phyloP scores from a whole-genome alignment of 2,888 invertebrate species.

The Phrixothrix hirtus region DNA sequence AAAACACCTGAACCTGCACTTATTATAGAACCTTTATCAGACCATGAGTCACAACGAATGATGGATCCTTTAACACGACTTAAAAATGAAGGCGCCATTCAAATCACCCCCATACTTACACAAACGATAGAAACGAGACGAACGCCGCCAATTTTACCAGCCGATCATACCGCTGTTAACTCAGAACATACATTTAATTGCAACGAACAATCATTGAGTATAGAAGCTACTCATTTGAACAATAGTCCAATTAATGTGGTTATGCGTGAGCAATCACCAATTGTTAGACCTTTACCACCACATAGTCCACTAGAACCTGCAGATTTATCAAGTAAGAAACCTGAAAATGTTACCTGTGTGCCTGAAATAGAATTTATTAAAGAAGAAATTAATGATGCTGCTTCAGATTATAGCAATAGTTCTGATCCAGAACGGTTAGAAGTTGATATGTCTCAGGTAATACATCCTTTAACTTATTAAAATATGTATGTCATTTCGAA shows the following conservation, averaged over 20 bases:
- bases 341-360: conserved; percentile 53
- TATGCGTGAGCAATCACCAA: conserved; percentile 11
- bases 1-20: conserved; percentile 36
- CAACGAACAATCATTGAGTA: conserved; percentile 18
- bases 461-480: neutral
- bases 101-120: conserved; percentile 42
- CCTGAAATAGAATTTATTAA: conserved; percentile 54
- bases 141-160: conserved; percentile 15
- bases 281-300: conserved; percentile 16
- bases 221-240: conserved; percentile 12
- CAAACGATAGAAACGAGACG: conserved; percentile 10
- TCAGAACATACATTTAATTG: conserved; percentile 11
- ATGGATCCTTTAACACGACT: conserved; percentile 33
- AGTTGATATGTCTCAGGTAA: conserved; percentile 66
- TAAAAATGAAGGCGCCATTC: conserved; percentile 31
- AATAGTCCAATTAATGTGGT: conserved; percentile 15
- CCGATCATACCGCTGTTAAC: conserved; percentile 12
- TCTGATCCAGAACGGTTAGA: conserved; percentile 76
- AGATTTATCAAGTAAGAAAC: conserved; percentile 52
- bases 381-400: conserved; percentile 48
- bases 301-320: conserved; percentile 46
- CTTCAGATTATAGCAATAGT: conserved; percentile 66
- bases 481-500: too few relatives aligned
- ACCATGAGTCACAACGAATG: conserved; percentile 29
- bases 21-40: conserved; percentile 35